Evolutionary conservation across 2,888 invertebrate genomes (phyloP), one percentile per base, ranked within the genome.

Genomic region (Eupithecia vulgata): DNA sequence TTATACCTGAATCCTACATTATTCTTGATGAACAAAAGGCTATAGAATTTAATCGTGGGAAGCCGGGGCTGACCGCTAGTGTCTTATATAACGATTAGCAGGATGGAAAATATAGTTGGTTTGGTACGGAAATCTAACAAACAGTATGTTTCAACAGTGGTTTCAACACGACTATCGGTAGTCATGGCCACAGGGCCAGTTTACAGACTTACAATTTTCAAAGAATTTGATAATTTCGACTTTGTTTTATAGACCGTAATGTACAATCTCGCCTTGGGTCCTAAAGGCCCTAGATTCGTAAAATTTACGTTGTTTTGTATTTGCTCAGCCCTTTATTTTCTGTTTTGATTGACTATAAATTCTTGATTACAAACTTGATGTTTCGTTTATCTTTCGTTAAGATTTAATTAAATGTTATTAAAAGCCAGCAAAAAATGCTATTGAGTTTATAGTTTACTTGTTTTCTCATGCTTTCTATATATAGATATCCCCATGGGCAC

Each of bases 181-280:
- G 75, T 75, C 68, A 45, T 68, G 37, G 68, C 87, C 80, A 45
- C 48, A 80, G 82, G 87, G 81, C 74, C 70, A 72, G 80, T 72
- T 76, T 78, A 83, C 83, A 83, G 84, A 82, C 83, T 83, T 79
- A 83, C 86, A 86, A 88, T 90, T 89, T 87, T 83, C 82, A 78
- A 82, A 73, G 84, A 88, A 90, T 87, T 86, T 86, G 83, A 86
- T 89, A 88, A 88, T 89, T n/a, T 90, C 83, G 82, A 83, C 84
- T 85, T 87, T 87, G 85, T 87, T 90, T 89, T 88, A 89, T 89
- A 82, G 85, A 80, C 81, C 79, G 82, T 85, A 87, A 87, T 84
- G 82, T 82, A 85, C 83, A 84, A 82, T 84, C 82, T 76, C 73
- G 80, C 78, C 82, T 80, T 72, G 68, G 81, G 81, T 78, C 72